Conservation (phyloP, 2,888 invertebrate genomes). For the Alcis repandata region DNA sequence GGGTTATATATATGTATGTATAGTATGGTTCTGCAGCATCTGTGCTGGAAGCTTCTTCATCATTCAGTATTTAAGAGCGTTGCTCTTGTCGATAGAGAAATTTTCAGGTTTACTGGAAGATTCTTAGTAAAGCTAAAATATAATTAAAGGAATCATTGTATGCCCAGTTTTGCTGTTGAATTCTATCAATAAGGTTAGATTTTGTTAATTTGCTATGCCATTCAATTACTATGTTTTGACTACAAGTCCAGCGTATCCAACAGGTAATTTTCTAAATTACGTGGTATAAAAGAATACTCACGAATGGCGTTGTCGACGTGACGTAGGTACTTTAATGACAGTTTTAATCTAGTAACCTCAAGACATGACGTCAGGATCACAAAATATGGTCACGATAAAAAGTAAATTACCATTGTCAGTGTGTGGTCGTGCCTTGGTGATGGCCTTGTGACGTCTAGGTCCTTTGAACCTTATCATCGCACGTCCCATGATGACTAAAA, state of each 20-base stretch:
- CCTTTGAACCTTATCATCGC: slow-evolving; percentile 6
- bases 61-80: too few species aligned
- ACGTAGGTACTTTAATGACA: slow-evolving; percentile 7
- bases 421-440: not conserved
- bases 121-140: too few species aligned
- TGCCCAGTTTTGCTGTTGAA: too few species aligned
- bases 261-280: not conserved
- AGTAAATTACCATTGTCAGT: slow-evolving; percentile 8
- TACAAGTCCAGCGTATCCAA: not conserved
- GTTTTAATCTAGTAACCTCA: slow-evolving; percentile 16
- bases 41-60: too few species aligned
- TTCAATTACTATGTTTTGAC: not conserved
- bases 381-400: not conserved
- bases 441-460: slow-evolving; percentile 1
- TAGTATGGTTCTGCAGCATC: too few species aligned
- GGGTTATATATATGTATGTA: too few species aligned
- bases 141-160: too few species aligned
- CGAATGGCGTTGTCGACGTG: not conserved
- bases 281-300: not conserved
- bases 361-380: slow-evolving; percentile 13
- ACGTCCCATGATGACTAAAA: slow-evolving; percentile 7
- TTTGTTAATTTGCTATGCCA: not conserved
- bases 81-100: too few species aligned
- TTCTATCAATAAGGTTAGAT: too few species aligned
- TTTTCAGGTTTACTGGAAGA: too few species aligned